Evolutionary conservation across 2,888 invertebrate species (phyloP).

Genomic region (Eupeodes latifasciatus): DNA sequence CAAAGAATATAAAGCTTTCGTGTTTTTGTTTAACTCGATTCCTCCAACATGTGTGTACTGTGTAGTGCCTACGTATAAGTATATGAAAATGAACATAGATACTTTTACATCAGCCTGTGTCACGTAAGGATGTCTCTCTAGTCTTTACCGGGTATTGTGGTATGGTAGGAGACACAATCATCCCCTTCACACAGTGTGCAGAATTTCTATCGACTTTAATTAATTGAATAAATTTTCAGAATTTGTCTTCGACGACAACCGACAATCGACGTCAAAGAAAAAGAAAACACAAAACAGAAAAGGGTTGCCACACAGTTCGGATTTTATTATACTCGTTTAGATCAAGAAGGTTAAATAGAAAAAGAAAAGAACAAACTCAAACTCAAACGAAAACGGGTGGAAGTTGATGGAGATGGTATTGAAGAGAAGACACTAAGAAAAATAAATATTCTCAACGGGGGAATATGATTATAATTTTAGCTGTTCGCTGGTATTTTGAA

Average conservation of each 20-base stretch:
- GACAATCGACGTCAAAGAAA: conserved; percentile 37
- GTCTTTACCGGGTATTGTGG: background rate
- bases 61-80: background rate
- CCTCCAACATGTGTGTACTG: conserved; percentile 44
- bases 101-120: conserved; percentile 25
- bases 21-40: conserved; percentile 67
- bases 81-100: background rate
- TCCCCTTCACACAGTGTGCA: conserved; percentile 59
- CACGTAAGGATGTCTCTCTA: conserved; percentile 60
- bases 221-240: conserved; percentile 76
- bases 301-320: conserved; percentile 59
- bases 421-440: conserved; percentile 1
- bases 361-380: conserved; percentile 69
- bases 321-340: conserved; percentile 53
- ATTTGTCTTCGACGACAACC: conserved; percentile 68
- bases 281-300: background rate
- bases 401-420: background rate
- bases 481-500: conserved; percentile 63
- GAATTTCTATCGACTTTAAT: conserved; percentile 77
- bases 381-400: conserved; percentile 5
- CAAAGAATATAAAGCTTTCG: conserved; percentile 57
- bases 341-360: conserved; percentile 69
- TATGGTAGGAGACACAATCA: conserved; percentile 64
- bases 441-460: conserved; percentile 42
- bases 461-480: conserved; percentile 68